phyloP scores from a whole-genome alignment of 2,888 invertebrate species.

The Spialia ferax region DNA sequence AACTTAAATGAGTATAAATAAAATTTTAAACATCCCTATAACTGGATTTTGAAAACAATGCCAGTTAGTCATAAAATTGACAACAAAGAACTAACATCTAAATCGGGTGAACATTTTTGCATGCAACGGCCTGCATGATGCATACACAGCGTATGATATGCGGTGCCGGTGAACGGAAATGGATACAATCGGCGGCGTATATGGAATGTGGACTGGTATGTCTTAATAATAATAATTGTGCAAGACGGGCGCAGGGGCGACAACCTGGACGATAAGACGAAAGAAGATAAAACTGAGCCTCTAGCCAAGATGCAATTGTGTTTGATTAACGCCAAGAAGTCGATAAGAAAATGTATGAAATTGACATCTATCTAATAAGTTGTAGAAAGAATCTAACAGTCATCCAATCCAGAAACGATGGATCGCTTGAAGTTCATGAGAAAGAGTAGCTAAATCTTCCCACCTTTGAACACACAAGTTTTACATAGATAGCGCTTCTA shows the following conservation, averaged over 20 bases:
- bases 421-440: no score
- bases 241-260: slow-evolving; percentile 28
- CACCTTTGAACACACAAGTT: no score
- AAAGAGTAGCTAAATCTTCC: no score
- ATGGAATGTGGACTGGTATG: slow-evolving; percentile 40
- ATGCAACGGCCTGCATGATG: slow-evolving; percentile 31
- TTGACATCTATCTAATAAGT: no score
- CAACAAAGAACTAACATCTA: slow-evolving; percentile 27
- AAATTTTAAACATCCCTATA: not conserved
- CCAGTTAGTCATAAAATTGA: not conserved
- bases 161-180: slow-evolving; percentile 29
- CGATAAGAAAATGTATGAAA: no score
- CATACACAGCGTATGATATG: slow-evolving; percentile 15
- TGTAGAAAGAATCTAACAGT: no score
- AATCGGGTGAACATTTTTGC: slow-evolving; percentile 28
- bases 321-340: no score
- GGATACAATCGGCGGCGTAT: slow-evolving; percentile 39
- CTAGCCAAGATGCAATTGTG: no score
- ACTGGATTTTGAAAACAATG: slow-evolving; percentile 1
- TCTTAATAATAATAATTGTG: slow-evolving; percentile 30
- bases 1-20: not conserved
- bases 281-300: not conserved
- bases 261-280: not conserved
- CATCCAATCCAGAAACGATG: no score
- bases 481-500: no score